Evolutionary conservation across 2,797 vertebrate genomes (phyloP).

Genomic region (Neosilurus hyrtlii): DNA sequence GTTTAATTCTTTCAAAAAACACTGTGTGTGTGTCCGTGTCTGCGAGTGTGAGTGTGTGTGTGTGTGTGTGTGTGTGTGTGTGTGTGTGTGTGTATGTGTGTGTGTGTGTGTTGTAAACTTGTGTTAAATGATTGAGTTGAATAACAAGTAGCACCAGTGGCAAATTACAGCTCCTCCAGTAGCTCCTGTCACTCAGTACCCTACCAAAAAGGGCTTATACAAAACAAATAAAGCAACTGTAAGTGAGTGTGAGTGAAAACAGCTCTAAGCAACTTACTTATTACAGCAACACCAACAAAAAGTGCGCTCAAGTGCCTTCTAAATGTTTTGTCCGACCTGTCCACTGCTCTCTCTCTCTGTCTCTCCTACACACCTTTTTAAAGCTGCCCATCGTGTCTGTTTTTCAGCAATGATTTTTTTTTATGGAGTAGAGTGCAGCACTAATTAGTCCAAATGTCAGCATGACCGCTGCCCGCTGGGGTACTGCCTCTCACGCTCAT

Average conservation of each 20-base stretch:
- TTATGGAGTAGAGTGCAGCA: conserved; percentile 36
- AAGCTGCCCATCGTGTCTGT: conserved; percentile 26
- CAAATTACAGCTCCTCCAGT: neutral
- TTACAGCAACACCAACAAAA: conserved; percentile 29
- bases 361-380: conserved; percentile 25
- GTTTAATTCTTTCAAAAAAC: neutral
- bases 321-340: conserved; percentile 23
- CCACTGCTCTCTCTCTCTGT: conserved; percentile 28
- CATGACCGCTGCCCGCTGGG: conserved; percentile 25
- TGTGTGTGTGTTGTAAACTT: too few species aligned
- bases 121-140: conserved; percentile 9
- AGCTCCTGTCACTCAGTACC: conserved; percentile 6
- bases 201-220: neutral
- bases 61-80: conserved; percentile 4
- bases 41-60: neutral
- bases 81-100: too few species aligned
- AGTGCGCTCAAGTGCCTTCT: conserved; percentile 11
- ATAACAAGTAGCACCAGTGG: neutral
- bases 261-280: conserved; percentile 29
- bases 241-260: neutral
- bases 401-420: conserved; percentile 40
- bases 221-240: conserved; percentile 30
- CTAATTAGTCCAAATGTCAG: conserved; percentile 49
- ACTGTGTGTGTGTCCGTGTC: too few species aligned
- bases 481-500: conserved; percentile 26